Evolutionary conservation across 1,140 invertebrate species (phyloP), one percentile per base, ranked within the genome.

Genomic region (Dendrolimus punctatus): DNA sequence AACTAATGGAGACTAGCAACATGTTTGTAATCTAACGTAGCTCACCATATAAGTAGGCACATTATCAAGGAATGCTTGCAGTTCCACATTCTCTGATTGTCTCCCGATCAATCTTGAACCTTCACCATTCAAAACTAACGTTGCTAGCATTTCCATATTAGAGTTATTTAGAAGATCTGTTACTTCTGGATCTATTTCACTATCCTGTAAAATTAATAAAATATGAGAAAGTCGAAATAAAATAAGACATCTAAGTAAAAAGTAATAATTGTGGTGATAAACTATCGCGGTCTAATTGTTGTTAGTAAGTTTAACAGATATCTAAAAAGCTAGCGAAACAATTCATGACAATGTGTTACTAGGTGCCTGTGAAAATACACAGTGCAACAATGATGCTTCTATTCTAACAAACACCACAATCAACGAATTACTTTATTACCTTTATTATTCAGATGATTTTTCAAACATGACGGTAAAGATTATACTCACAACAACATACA

Each of bases 71-170:
- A 98, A 98, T 5, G 94, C 91, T 80, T 98, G 95, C 8, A 97
- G 90, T 83, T 98, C 95, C 2, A 91, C 87, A 80, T 96, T 93
- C 43, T 88, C 86, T 38, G 95, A 94, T 46, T 89, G 90, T 60
- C 91, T 88, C 1, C 92, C 93, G 37, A 96, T 83, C 41, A 98
- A 83, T 70, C 93, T 90, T 54, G 92, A 91, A 0, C 95, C 95
- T 67, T 96, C 93, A 4, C 96, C 96, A 57, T 95, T 95, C 6
- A 98, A 87, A 2, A 98, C 95, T 62, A 96, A 85, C 51, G 93
- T 90, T n/a, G 96, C 96, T 63, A 98, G 84, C 84, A 95, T 93
- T 76, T 97, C 96, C 91, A 97, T 93, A 66, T 95, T 95, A 5
- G 93, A 94, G 45, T 89, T 89, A 64, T 92, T 91, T 10, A 97